Percentiles rank a stretch among this genome's conserved stretches.
Conservation (phyloP, 2,113 vertebrate genomes). For the Terrapene triunguis region DNA sequence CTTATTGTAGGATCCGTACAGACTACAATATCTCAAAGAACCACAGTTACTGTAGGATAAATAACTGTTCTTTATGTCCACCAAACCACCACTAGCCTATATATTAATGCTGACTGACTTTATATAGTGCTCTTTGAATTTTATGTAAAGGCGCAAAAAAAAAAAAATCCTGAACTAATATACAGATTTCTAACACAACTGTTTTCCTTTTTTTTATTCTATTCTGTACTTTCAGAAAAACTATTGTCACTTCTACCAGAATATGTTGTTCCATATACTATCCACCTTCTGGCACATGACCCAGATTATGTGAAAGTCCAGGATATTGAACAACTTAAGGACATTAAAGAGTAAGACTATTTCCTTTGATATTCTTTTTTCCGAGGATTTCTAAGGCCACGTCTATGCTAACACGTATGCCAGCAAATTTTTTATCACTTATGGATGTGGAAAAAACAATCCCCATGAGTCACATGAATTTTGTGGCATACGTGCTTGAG, state of each 20-base stretch:
- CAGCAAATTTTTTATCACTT: no score
- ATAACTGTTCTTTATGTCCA: background rate
- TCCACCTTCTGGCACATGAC: conserved; percentile 97
- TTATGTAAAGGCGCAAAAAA: background rate
- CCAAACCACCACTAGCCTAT: background rate
- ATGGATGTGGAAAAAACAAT: no score
- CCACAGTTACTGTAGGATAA: background rate
- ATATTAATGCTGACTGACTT: background rate
- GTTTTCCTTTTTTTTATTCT: background rate
- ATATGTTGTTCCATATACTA: conserved; percentile 98
- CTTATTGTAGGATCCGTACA: background rate
- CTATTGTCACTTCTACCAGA: conserved; percentile 96
- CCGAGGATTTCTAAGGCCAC: no score
- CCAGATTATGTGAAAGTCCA: conserved; percentile 98
- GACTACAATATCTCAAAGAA: background rate
- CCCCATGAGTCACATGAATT: no score
- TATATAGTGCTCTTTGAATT: background rate
- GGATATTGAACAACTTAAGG: conserved; percentile 98
- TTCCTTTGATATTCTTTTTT: background rate
- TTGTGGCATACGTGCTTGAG: no score
- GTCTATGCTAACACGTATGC: no score
- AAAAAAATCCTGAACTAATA: background rate
- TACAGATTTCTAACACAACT: conserved; percentile 45
- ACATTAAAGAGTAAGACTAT: conserved; percentile 98
- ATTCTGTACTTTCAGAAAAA: conserved; percentile 87